Conservation (phyloP, 2,797 vertebrate species). For the Sebastes vulpes region DNA sequence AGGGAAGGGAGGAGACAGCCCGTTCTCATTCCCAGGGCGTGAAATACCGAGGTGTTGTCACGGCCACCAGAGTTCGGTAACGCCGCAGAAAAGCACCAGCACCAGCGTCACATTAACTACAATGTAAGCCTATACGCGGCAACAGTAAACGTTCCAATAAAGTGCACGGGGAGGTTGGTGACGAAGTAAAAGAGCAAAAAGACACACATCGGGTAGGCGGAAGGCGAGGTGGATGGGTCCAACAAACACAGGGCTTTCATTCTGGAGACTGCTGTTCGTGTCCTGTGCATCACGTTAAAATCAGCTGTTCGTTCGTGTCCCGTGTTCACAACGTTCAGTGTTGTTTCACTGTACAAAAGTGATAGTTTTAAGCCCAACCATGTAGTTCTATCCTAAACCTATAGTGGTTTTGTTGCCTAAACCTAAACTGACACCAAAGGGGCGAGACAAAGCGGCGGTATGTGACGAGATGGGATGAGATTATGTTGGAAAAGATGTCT, state of each 20-base stretch:
- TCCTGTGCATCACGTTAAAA: neutral
- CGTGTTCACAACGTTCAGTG: neutral
- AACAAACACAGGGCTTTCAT: neutral
- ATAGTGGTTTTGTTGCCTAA: neutral
- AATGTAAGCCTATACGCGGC: too few relatives aligned
- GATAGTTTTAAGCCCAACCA: neutral
- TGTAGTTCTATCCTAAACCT: neutral
- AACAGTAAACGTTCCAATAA: too few relatives aligned
- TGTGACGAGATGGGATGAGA: neutral
- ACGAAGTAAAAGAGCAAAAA: neutral
- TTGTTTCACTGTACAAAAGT: neutral
- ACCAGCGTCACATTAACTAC: too few relatives aligned
- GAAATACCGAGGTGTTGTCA: fast-evolving
- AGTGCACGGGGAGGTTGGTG: fast-evolving
- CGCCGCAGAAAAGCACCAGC: too few relatives aligned
- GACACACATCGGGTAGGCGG: fast-evolving
- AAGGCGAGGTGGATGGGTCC: too few relatives aligned
- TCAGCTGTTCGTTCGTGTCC: neutral
- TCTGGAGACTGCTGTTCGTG: too few relatives aligned
- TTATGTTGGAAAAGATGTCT: neutral
- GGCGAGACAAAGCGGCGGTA: neutral
- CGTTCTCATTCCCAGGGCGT: too few relatives aligned
- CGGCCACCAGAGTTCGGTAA: too few relatives aligned
- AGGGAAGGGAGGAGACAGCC: neutral
- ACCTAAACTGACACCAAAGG: neutral